Percentiles rank a stretch among this genome's conserved stretches.
Conservation (phyloP, 2,888 invertebrate species). For the Ophioninae sp. region DNA sequence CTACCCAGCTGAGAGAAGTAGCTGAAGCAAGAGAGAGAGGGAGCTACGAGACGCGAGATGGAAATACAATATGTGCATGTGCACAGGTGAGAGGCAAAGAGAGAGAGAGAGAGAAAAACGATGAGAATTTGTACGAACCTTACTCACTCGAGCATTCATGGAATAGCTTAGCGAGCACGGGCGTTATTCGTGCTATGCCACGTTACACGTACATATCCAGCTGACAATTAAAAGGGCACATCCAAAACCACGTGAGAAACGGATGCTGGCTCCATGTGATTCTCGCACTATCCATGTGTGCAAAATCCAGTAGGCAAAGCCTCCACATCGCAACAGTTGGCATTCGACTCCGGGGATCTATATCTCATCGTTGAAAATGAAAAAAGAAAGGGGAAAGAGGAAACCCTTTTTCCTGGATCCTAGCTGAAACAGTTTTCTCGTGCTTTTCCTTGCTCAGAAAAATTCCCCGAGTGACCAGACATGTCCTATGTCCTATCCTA, state of each 20-base stretch:
- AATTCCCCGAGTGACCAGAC: neutral
- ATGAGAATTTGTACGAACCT: constrained; percentile 49
- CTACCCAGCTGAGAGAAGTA: constrained; percentile 15
- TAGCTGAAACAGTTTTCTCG: neutral
- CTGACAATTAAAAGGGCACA: constrained; percentile 45
- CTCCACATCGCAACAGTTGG: constrained; percentile 55
- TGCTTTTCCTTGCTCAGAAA: neutral
- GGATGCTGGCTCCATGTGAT: neutral
- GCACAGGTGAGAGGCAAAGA: neutral
- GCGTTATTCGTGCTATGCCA: constrained; percentile 66
- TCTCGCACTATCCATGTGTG: neutral
- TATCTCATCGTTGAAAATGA: neutral
- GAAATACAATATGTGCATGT: neutral
- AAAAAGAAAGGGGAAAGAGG: neutral
- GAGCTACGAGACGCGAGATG: neutral
- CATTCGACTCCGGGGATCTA: constrained; percentile 17
- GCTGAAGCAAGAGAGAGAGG: neutral
- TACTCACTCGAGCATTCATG: constrained; percentile 72
- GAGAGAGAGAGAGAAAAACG: constrained; percentile 39
- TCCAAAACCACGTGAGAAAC: neutral
- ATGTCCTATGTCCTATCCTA: neutral
- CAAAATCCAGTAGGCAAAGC: neutral
- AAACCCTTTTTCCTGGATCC: neutral
- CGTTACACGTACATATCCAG: constrained; percentile 67
- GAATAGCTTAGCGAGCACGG: constrained; percentile 71